Evolutionary conservation across 2,797 vertebrate genomes (phyloP).

Genomic region (Allobates femoralis): DNA sequence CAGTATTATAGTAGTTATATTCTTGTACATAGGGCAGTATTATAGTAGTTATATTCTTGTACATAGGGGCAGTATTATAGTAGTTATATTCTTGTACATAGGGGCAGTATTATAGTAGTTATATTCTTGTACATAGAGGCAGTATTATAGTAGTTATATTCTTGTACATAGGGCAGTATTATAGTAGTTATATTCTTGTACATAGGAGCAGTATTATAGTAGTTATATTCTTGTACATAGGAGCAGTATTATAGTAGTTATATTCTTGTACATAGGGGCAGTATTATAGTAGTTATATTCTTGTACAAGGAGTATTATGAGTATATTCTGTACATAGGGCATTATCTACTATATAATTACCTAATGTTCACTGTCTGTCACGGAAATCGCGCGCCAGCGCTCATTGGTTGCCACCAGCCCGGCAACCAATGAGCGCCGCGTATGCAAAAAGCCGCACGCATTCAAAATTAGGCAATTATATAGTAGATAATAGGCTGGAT

Average conservation of each 20-base stretch:
- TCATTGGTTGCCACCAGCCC: too few species aligned
- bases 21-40: background rate
- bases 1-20: constrained; percentile 1
- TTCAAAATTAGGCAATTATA: too few species aligned
- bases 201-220: constrained; percentile 8
- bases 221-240: background rate
- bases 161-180: background rate
- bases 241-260: constrained; percentile 5
- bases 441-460: too few species aligned
- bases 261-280: background rate
- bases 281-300: constrained; percentile 11
- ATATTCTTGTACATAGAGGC: too few species aligned
- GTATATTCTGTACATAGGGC: background rate
- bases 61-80: too few species aligned
- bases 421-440: too few species aligned
- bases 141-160: constrained; percentile 10
- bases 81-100: too few species aligned
- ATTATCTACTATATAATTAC: too few species aligned
- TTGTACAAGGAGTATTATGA: background rate
- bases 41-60: background rate
- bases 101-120: too few species aligned
- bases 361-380: too few species aligned
- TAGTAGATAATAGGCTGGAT: too few species aligned
- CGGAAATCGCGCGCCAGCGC: too few species aligned
- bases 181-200: constrained; percentile 4